Percentiles rank a stretch among this genome's conserved stretches.
These are phyloP conservation scores for Apoda limacodes DNA, from an alignment of 2,888 invertebrate species.

Conservation along the genomic window DNA sequence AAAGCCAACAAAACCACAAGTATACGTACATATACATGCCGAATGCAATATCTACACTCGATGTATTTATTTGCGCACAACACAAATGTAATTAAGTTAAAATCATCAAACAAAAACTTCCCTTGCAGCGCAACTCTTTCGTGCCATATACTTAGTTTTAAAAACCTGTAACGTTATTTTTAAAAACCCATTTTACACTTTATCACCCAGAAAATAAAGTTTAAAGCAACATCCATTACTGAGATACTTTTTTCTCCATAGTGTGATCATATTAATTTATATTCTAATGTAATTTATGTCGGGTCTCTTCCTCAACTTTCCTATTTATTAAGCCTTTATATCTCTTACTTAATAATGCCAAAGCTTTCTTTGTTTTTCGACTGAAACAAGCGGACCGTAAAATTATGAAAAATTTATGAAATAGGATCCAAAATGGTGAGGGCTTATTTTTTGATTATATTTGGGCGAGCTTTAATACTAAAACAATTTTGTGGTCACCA, in stretches of 20 bases:
- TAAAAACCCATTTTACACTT: constrained; percentile 1
- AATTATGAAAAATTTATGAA: constrained; percentile 51
- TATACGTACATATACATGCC: too few species aligned
- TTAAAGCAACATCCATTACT: constrained; percentile 8
- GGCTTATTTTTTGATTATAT: too few species aligned
- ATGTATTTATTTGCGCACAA: too few species aligned
- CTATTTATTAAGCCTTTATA: constrained; percentile 22
- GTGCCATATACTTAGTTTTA: constrained; percentile 6
- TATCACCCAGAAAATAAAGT: neutral
- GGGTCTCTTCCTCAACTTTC: constrained; percentile 32
- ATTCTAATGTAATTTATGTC: constrained; percentile 64
- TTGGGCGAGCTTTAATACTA: too few species aligned
- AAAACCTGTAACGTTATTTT: too few species aligned
- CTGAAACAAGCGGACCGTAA: constrained; percentile 29
- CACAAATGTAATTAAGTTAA: constrained; percentile 9
- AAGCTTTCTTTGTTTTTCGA: constrained; percentile 28
- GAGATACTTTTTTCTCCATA: constrained; percentile 39
- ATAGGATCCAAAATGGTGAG: too few species aligned
- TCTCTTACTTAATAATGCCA: constrained; percentile 19
- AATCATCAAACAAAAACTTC: constrained; percentile 13
- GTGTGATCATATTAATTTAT: constrained; percentile 59
- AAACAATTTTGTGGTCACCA: too few species aligned
- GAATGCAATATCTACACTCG: too few species aligned
- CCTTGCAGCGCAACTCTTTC: constrained; percentile 2
- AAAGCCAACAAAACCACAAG: too few species aligned